Evolutionary conservation across 2,888 invertebrate species (phyloP), one percentile per base, ranked within the genome.

Genomic region (Caenorhabditis doughertyi): DNA sequence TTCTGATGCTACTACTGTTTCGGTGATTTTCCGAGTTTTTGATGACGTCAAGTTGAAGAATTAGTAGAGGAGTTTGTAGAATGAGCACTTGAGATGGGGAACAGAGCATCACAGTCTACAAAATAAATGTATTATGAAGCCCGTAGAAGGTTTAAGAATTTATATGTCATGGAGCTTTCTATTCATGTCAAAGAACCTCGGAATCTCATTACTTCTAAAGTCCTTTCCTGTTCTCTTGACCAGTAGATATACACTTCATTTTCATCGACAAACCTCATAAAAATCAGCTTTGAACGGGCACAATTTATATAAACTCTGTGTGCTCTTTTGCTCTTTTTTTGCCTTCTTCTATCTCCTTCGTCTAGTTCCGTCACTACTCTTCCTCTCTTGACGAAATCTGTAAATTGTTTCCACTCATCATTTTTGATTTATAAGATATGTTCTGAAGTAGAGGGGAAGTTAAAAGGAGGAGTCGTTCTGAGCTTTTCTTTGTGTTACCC

Each of bases 71-170:
- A 47, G 42, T 27, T 49, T 42, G 62, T 47, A 51, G 42, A 51
- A 32, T 44, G 58, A 58, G 67, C 67, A 51, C 74, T 76, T 56
- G 44, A 27, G 64, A 76, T 67, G 58, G 47, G 67, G 53, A 68
- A 51, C 58, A 67, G 76, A 76, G 76, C 76, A 76, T 76, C 76
- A 76, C 76, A 76, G 60, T 58, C 76, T 76, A 58, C n/a, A 62
- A 25, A 2, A 18, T 27, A 58, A 70, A n/a, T 53, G 9, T 39
- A 13, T 39, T 16, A 39, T 39, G 11, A 39, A 9, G 9, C 39
- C 9, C 32, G 4, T 32, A 32, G 39, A 39, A 39, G 9, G 9
- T 16, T 9, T 32, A 32, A 9, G 32, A 32, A 32, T 32, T 32
- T 9, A 32, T 7, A 32, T 9, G 32, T 32, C 32, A 7, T 4